These are phyloP conservation scores for Scelioninae gen. 2 DNA, from an alignment of 2,888 invertebrate species.

Conservation along the genomic window DNA sequence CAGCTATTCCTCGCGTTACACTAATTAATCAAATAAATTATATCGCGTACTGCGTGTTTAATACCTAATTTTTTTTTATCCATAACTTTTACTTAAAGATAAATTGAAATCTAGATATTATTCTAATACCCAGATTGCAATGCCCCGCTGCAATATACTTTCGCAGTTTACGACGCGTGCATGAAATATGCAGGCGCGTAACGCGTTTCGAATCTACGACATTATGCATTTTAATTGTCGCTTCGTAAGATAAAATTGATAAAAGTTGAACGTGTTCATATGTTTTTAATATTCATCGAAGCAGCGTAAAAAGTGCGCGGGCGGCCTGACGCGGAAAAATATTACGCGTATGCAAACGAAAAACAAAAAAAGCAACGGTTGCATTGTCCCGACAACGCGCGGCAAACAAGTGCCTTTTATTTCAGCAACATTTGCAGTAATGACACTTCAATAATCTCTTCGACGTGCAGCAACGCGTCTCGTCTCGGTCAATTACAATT, in stretches of 20 bases:
- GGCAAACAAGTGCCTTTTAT: background rate
- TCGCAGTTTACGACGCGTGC: slow-evolving; percentile 21
- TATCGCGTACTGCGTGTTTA: slow-evolving; percentile 1
- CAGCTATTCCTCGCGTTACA: no score
- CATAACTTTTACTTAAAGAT: slow-evolving; percentile 12
- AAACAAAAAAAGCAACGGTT: no score
- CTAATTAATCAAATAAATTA: no score
- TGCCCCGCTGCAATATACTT: slow-evolving; percentile 27
- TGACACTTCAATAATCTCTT: no score
- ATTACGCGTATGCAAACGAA: no score
- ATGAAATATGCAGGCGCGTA: slow-evolving; percentile 29
- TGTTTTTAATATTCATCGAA: slow-evolving; percentile 41
- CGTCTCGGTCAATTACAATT: no score
- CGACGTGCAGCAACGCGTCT: no score
- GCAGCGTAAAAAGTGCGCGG: slow-evolving; percentile 7
- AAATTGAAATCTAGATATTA: slow-evolving; percentile 27
- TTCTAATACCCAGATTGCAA: slow-evolving; percentile 21
- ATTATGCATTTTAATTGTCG: slow-evolving; percentile 40
- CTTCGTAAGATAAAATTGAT: slow-evolving; percentile 38
- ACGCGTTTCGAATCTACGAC: slow-evolving; percentile 28
- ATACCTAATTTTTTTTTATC: slow-evolving; percentile 1
- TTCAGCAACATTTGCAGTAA: no score
- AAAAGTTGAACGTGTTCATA: slow-evolving; percentile 17
- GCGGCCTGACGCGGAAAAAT: slow-evolving; percentile 3
- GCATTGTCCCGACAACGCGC: slow-evolving; percentile 4